Percentiles rank a stretch among this genome's conserved stretches.
These are phyloP conservation scores for Lamprotornis superbus DNA, from an alignment of 2,113 vertebrate genomes.

Conservation along the genomic window DNA sequence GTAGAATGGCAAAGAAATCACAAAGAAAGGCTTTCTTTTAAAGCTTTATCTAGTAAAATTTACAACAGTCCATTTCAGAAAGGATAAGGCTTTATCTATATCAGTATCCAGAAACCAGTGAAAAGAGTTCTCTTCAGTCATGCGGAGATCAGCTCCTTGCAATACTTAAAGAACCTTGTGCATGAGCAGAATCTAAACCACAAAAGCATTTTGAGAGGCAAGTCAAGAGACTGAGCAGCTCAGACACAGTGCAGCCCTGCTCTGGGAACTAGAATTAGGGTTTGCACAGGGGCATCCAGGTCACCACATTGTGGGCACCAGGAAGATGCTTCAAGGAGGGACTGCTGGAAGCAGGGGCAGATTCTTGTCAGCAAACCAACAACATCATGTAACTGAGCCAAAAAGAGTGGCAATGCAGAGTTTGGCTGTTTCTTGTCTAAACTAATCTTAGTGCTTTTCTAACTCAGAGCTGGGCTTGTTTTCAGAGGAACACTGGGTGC, in stretches of 20 bases:
- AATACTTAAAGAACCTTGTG: not conserved
- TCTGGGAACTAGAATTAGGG: not conserved
- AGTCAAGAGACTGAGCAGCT: not conserved
- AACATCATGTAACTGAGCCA: not conserved
- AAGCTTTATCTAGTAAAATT: not conserved
- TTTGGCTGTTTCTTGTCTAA: not conserved
- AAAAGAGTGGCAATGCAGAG: not conserved
- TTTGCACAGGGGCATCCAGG: not conserved
- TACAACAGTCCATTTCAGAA: not conserved
- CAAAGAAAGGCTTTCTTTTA: fast-evolving
- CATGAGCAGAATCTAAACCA: not conserved
- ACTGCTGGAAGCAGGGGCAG: not conserved
- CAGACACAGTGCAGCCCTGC: not conserved
- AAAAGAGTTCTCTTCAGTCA: not conserved
- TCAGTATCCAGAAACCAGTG: not conserved
- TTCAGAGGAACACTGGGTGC: not conserved
- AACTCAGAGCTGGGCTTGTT: not conserved
- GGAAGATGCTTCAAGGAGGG: not conserved
- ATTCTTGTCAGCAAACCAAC: not conserved
- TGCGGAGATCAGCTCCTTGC: not conserved
- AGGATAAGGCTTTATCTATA: not conserved
- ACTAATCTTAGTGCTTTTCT: not conserved
- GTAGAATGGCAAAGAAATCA: not conserved
- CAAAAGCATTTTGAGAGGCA: not conserved
- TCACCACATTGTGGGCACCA: fast-evolving